Conservation (phyloP, 2,888 invertebrate genomes). For the Tetragnatha montana region DNA sequence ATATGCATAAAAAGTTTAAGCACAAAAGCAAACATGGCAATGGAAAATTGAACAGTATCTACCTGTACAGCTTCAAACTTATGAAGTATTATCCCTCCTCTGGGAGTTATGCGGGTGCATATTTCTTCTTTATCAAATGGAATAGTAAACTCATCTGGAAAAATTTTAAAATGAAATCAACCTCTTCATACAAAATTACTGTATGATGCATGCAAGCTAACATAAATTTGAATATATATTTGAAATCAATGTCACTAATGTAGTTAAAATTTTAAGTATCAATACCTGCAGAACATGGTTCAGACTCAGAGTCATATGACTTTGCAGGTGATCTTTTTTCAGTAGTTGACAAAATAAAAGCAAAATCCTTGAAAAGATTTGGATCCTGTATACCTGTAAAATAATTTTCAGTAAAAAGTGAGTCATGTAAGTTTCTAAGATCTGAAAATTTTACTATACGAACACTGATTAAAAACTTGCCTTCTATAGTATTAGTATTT, state of each 20-base stretch:
- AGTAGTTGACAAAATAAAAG: constrained; percentile 58
- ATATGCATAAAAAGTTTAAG: not conserved
- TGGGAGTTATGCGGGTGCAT: constrained; percentile 74
- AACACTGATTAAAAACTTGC: too few relatives aligned
- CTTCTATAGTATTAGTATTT: too few relatives aligned
- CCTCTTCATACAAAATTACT: too few relatives aligned
- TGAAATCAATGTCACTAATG: too few relatives aligned
- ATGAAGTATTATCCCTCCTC: constrained; percentile 75
- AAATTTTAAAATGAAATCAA: not conserved
- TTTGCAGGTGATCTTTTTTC: constrained; percentile 31
- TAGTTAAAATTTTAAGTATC: not conserved
- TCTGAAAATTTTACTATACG: too few relatives aligned
- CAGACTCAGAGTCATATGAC: constrained; percentile 21
- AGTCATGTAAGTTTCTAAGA: too few relatives aligned
- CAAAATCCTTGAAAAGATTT: constrained; percentile 59
- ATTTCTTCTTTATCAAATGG: constrained; percentile 75
- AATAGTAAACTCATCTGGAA: constrained; percentile 41
- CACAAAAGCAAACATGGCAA: not conserved
- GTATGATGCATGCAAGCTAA: too few relatives aligned
- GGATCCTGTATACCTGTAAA: not conserved
- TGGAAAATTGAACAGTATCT: constrained; percentile 7
- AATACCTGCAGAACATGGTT: constrained; percentile 37
- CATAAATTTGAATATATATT: too few relatives aligned
- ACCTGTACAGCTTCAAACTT: constrained; percentile 71
- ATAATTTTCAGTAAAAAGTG: not conserved